A percentile compares a stretch with the other conserved stretches of the same genome.
phyloP scores from a whole-genome alignment of 2,888 invertebrate genomes.

The Masnerella sp. region DNA sequence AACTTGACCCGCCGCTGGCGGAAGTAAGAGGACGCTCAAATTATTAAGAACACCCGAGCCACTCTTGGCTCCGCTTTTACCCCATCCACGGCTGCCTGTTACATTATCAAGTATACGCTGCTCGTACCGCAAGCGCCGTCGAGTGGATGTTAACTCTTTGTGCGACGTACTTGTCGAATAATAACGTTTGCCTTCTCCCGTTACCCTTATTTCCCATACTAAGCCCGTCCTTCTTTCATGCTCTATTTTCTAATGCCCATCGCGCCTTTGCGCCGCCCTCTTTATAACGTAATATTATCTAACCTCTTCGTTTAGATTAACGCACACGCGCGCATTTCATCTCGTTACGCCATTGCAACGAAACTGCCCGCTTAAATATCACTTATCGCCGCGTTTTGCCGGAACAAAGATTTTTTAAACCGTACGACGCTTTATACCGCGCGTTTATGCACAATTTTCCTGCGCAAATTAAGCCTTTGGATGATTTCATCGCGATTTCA shows the following conservation, averaged over 20 bases:
- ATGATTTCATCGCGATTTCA: too few species aligned
- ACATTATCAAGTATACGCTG: constrained; percentile 68
- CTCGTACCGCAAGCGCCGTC: constrained; percentile 58
- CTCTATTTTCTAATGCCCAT: constrained; percentile 54
- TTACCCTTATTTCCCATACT: constrained; percentile 42
- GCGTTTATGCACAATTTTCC: too few species aligned
- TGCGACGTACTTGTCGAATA: constrained; percentile 57
- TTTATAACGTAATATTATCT: constrained; percentile 32
- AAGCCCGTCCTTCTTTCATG: constrained; percentile 60
- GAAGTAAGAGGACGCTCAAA: constrained; percentile 66
- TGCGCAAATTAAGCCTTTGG: too few species aligned
- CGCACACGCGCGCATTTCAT: constrained; percentile 6
- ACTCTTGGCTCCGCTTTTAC: constrained; percentile 64
- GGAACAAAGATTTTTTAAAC: too few species aligned
- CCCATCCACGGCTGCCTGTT: constrained; percentile 63
- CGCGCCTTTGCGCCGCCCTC: constrained; percentile 27
- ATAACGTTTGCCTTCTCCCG: constrained; percentile 53
- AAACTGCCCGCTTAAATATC: neutral
- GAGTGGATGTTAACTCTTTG: constrained; percentile 59
- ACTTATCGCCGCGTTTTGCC: too few species aligned
- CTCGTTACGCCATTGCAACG: constrained; percentile 1
- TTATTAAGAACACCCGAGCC: constrained; percentile 73
- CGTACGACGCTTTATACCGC: too few species aligned
- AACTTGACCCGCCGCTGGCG: constrained; percentile 58
- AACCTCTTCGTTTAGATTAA: constrained; percentile 49